These are phyloP conservation scores for Prolemur simus DNA, from an alignment of 2,113 vertebrate genomes.

Conservation along the genomic window DNA sequence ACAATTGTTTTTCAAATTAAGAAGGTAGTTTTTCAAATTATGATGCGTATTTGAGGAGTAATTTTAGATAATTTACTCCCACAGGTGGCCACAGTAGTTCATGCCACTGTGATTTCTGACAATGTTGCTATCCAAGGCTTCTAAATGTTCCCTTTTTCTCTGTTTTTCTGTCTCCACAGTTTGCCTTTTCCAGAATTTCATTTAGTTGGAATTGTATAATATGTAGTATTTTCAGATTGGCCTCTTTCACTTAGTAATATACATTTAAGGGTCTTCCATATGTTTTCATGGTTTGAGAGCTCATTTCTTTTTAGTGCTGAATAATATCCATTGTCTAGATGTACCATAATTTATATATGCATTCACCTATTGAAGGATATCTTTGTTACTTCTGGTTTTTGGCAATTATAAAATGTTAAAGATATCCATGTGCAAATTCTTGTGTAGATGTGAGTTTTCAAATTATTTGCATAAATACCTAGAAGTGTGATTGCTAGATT, in stretches of 20 bases:
- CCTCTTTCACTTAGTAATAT: neutral
- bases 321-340: neutral
- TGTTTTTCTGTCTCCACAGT: neutral
- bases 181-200: neutral
- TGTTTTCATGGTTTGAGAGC: neutral
- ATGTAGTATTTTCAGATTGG: neutral
- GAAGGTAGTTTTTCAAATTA: neutral
- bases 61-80: neutral
- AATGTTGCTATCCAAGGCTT: rapidly evolving
- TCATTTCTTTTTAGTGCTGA: neutral
- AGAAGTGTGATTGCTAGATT: neutral
- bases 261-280: neutral
- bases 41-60: neutral
- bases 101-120: neutral
- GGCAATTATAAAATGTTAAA: neutral
- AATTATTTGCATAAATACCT: neutral
- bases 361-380: neutral
- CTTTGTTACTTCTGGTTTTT: neutral
- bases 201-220: neutral
- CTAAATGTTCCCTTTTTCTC: neutral
- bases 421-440: neutral
- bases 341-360: neutral
- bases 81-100: rapidly evolving
- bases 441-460: neutral
- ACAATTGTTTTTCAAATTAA: neutral